A percentile compares a stretch with the other conserved stretches of the same genome.
phyloP scores from a whole-genome alignment of 2,113 vertebrate species.

The Planiliza haematocheilus region DNA sequence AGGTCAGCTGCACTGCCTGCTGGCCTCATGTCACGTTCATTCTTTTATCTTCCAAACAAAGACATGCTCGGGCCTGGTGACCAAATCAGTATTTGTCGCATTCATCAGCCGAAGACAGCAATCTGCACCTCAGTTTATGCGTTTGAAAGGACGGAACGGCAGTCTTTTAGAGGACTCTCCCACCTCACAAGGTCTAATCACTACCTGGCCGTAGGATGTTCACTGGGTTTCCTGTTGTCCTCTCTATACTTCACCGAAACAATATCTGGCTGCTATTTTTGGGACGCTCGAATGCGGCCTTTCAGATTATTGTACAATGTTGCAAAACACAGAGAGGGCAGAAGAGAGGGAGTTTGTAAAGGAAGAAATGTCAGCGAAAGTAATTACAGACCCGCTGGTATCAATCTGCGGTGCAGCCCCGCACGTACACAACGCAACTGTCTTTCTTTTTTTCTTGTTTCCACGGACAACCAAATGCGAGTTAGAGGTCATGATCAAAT shows the following conservation, averaged over 20 bases:
- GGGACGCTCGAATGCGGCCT: neutral
- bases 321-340: too few relatives aligned
- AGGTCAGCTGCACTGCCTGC: conserved; percentile 53
- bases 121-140: conserved; percentile 43
- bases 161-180: neutral
- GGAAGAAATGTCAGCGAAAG: neutral
- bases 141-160: conserved; percentile 23
- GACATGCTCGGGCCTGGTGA: conserved; percentile 23
- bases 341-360: neutral
- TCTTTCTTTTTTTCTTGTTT: neutral
- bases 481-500: neutral
- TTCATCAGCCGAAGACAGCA: conserved; percentile 56
- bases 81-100: conserved; percentile 37
- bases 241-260: too few relatives aligned
- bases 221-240: neutral
- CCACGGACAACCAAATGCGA: neutral
- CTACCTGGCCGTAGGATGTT: conserved; percentile 1
- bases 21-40: conserved; percentile 60
- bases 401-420: neutral
- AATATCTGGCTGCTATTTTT: too few relatives aligned
- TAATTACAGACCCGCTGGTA: neutral
- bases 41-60: conserved; percentile 65
- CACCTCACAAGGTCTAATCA: conserved; percentile 18
- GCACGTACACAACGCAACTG: neutral
- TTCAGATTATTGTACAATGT: neutral